A percentile compares a stretch with the other conserved stretches of the same genome.
phyloP scores from a whole-genome alignment of 2,888 invertebrate species.

The Tuta absoluta region DNA sequence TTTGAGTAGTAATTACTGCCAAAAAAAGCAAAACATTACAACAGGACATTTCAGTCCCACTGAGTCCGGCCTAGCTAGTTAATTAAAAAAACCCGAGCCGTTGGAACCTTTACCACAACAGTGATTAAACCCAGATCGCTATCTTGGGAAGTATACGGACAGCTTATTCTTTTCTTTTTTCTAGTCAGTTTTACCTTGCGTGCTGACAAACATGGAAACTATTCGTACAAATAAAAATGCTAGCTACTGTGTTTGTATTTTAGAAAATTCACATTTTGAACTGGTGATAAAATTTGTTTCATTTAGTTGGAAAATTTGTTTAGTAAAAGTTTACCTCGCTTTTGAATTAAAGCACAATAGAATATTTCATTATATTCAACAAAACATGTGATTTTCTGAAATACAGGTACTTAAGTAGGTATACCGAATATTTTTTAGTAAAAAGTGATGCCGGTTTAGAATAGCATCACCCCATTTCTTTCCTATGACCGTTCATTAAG shows the following conservation, averaged over 20 bases:
- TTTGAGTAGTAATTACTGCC: neutral
- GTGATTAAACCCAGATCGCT: conserved; percentile 19
- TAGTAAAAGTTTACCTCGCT: neutral
- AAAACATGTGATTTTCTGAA: no score
- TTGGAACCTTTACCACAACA: conserved; percentile 2
- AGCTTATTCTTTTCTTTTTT: conserved; percentile 4
- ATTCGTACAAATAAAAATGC: conserved; percentile 12
- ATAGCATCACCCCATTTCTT: no score
- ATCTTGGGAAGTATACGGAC: conserved; percentile 7
- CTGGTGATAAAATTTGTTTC: neutral
- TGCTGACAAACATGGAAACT: conserved; percentile 24
- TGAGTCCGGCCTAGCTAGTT: conserved; percentile 5
- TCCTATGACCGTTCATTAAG: no score
- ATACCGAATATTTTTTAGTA: no score
- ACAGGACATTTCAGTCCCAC: neutral
- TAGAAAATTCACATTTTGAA: neutral
- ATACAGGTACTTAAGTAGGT: no score
- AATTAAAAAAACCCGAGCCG: conserved; percentile 4
- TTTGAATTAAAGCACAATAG: conserved; percentile 2
- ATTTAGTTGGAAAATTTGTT: neutral
- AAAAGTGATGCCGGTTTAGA: no score
- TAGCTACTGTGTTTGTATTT: neutral
- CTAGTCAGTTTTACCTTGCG: neutral
- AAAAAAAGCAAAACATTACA: neutral
- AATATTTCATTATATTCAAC: no score